Percentiles rank a stretch among this genome's conserved stretches.
Conservation (phyloP, 2,113 vertebrate species). For the Oxyruncus cristatus region DNA sequence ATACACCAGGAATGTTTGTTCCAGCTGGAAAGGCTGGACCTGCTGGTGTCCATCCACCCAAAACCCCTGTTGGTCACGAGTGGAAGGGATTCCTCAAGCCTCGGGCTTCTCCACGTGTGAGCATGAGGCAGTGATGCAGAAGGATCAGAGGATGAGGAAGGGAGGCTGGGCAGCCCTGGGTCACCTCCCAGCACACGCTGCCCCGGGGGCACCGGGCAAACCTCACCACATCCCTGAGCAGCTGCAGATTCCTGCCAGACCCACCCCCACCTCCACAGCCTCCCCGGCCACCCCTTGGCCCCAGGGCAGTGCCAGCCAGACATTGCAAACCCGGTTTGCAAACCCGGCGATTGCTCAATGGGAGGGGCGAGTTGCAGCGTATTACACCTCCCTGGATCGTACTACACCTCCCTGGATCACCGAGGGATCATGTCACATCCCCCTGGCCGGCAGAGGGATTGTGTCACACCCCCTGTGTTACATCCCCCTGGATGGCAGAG, state of each 20-base stretch:
- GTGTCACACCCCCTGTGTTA: too few relatives aligned
- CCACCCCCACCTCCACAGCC: conserved; percentile 22
- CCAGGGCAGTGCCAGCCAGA: conserved; percentile 15
- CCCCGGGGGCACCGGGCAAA: not conserved
- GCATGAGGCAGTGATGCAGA: not conserved
- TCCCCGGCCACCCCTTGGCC: conserved; percentile 20
- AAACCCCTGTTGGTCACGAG: rapidly evolving
- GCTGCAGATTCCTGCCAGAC: conserved; percentile 42
- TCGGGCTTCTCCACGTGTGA: not conserved
- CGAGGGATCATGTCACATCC: too few relatives aligned
- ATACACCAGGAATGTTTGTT: not conserved
- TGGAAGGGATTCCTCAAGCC: not conserved
- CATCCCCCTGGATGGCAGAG: not conserved
- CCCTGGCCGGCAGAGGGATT: too few relatives aligned
- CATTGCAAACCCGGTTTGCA: not conserved
- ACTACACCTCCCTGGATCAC: not conserved
- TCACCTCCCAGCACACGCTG: not conserved
- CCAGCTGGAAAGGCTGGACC: not conserved
- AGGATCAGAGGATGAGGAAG: not conserved
- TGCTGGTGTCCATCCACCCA: not conserved
- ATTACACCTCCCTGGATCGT: too few relatives aligned
- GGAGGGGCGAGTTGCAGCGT: not conserved
- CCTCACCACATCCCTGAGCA: conserved; percentile 2
- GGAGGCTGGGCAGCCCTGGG: not conserved
- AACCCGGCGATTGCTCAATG: not conserved